A percentile compares a stretch with the other conserved stretches of the same genome.
These are phyloP conservation scores for Chlorodrepanis virens DNA, from an alignment of 2,113 vertebrate species.

Conservation along the genomic window DNA sequence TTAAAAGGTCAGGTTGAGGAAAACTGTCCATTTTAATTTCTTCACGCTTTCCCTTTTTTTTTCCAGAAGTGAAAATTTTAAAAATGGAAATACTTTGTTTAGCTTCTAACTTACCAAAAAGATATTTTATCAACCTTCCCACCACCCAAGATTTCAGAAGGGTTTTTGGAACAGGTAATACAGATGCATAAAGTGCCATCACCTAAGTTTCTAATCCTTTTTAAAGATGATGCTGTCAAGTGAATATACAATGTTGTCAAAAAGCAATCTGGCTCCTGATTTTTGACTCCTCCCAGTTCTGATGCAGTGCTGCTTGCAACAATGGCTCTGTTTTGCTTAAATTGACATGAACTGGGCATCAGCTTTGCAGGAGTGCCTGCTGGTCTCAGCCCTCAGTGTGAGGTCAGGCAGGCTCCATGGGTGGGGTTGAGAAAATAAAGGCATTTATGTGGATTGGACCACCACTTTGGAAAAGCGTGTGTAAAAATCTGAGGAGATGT, in stretches of 20 bases:
- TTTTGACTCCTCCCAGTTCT: neutral
- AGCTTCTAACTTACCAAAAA: neutral
- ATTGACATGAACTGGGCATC: neutral
- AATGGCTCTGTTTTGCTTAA: neutral
- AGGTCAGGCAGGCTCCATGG: neutral
- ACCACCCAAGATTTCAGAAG: neutral
- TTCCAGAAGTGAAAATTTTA: neutral
- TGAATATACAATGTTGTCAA: neutral
- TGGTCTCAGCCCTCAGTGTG: neutral
- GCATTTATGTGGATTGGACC: neutral
- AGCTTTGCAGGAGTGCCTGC: neutral
- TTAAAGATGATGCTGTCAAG: neutral
- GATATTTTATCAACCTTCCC: neutral
- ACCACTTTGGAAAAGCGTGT: neutral
- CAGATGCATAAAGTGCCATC: neutral
- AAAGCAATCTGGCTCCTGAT: neutral
- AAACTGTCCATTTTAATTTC: neutral
- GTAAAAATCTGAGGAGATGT: neutral
- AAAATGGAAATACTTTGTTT: neutral
- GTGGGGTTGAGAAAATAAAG: neutral
- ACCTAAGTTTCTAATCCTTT: neutral
- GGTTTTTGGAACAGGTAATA: neutral
- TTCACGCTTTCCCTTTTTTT: neutral
- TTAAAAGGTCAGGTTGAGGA: constrained; percentile 7
- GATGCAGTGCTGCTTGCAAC: neutral